phyloP scores from a whole-genome alignment of 2,888 invertebrate species.

The Agonum fuliginosum region DNA sequence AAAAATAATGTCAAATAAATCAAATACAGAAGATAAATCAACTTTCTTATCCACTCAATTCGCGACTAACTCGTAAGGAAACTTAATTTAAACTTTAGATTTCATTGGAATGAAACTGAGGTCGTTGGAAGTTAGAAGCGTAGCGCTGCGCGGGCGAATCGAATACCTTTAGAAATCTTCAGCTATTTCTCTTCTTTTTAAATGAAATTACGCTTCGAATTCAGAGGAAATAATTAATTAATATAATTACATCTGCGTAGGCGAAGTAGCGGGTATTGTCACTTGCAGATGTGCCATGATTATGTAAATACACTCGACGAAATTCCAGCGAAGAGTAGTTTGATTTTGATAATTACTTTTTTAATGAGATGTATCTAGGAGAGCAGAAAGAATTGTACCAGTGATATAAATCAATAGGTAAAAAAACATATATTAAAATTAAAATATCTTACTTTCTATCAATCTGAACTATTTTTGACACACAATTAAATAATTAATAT shows the following conservation, averaged over 20 bases:
- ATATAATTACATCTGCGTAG: constrained; percentile 46
- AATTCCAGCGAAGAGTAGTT: not conserved
- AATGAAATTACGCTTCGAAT: constrained; percentile 46
- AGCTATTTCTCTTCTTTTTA: constrained; percentile 16
- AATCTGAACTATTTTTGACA: too few species aligned
- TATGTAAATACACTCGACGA: constrained; percentile 1
- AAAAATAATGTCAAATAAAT: constrained; percentile 36
- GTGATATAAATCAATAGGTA: too few species aligned
- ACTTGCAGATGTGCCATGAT: constrained; percentile 37
- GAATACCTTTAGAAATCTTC: constrained; percentile 45
- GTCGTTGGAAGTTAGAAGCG: constrained; percentile 3
- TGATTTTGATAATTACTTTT: constrained; percentile 14
- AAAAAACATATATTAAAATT: too few species aligned
- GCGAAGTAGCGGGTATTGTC: not conserved
- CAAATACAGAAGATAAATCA: constrained; percentile 40
- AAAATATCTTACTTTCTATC: too few species aligned
- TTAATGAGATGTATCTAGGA: not conserved
- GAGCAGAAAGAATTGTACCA: too few species aligned
- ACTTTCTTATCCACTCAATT: constrained; percentile 42
- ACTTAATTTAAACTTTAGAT: constrained; percentile 53
- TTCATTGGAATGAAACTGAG: constrained; percentile 31
- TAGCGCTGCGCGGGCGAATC: not conserved
- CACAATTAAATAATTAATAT: too few species aligned
- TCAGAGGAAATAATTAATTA: constrained; percentile 48
- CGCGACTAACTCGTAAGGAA: constrained; percentile 36